Conservation (phyloP, 2,888 invertebrate genomes). For the Acrobeloides nanus region DNA sequence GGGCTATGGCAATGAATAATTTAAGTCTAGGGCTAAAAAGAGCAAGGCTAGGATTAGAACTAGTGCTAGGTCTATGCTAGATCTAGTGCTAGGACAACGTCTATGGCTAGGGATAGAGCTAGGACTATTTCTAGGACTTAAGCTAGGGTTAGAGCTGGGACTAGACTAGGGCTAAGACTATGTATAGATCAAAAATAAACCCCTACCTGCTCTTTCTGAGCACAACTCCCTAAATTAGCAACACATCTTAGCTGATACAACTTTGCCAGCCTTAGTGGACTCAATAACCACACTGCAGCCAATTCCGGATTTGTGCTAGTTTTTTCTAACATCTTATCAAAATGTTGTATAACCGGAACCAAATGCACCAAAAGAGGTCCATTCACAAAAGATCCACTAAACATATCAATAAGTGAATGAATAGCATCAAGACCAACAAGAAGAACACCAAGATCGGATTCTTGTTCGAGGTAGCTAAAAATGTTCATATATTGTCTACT, state of each 20-base stretch:
- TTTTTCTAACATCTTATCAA: constrained; percentile 35
- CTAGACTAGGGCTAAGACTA: no score
- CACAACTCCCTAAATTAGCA: constrained; percentile 40
- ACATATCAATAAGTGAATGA: constrained; percentile 37
- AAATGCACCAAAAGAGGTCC: constrained; percentile 38
- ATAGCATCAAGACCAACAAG: constrained; percentile 46
- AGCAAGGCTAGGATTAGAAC: no score
- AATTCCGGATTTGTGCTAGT: constrained; percentile 32
- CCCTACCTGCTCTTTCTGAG: constrained; percentile 37
- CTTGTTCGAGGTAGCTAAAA: constrained; percentile 39
- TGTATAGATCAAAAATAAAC: no score
- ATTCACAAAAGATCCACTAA: constrained; percentile 30
- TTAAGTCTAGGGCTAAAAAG: no score
- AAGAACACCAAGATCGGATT: constrained; percentile 43
- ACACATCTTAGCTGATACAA: constrained; percentile 49
- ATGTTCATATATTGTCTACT: no score
- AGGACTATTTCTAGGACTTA: no score
- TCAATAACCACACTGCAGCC: constrained; percentile 46
- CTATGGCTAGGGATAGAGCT: no score
- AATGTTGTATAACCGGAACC: constrained; percentile 38
- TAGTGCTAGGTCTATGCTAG: no score
- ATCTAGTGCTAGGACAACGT: no score
- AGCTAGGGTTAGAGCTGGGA: no score
- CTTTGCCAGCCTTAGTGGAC: constrained; percentile 39
- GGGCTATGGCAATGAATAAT: no score